A percentile compares a stretch with the other conserved stretches of the same genome.
Conservation (phyloP, 2,888 invertebrate genomes). For the Xanthostigma xanthostigma region DNA sequence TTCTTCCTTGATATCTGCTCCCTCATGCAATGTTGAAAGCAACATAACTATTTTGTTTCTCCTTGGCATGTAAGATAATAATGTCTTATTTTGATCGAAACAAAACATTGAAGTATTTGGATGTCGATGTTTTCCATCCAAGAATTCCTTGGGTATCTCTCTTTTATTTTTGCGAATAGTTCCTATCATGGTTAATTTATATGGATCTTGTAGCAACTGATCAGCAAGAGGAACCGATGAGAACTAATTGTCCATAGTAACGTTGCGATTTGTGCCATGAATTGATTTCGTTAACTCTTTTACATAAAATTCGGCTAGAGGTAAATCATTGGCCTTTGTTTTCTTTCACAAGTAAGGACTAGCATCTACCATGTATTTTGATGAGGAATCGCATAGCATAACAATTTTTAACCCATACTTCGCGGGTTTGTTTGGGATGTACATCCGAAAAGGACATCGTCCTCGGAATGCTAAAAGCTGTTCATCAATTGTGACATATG, state of each 20-base stretch:
- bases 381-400: too few species aligned
- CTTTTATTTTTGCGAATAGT: conserved; percentile 20
- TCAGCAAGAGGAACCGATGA: conserved; percentile 20
- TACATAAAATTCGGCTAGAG: conserved; percentile 16
- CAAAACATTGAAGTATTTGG: conserved; percentile 6
- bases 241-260: conserved; percentile 22
- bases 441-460: too few species aligned
- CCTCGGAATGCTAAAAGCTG: too few species aligned
- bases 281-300: conserved; percentile 15
- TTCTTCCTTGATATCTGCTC: not conserved
- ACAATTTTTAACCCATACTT: too few species aligned
- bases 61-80: conserved; percentile 7
- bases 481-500: too few species aligned
- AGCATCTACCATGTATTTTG: too few species aligned
- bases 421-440: too few species aligned
- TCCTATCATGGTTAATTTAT: conserved; percentile 19
- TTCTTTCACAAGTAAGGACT: too few species aligned
- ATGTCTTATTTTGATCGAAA: conserved; percentile 7
- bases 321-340: conserved; percentile 13
- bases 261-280: conserved; percentile 15
- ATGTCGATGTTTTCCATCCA: not conserved
- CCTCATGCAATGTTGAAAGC: conserved; percentile 4
- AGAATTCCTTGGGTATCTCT: conserved; percentile 20
- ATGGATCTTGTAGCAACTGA: conserved; percentile 17
- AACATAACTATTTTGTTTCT: conserved; percentile 9